Conservation (phyloP, 2,797 vertebrate species). For the Acomys russatus region DNA sequence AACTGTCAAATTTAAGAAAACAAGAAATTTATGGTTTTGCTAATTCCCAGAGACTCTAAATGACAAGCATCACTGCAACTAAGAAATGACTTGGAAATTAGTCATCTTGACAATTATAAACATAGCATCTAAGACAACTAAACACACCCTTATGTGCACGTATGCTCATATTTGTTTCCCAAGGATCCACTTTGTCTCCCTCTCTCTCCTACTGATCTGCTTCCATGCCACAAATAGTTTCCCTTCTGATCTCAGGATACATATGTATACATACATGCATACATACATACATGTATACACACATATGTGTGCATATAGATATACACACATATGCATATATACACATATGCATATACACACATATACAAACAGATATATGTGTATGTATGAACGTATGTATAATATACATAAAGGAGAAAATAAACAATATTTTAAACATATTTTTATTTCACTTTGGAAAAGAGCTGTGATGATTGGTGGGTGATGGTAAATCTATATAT, state of each 20-base stretch:
- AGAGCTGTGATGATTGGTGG: too few relatives aligned
- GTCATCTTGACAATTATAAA: background rate
- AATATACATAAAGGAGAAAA: background rate
- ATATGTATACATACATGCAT: rapidly evolving
- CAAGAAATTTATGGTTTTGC: background rate
- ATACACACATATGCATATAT: too few relatives aligned
- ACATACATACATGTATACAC: background rate
- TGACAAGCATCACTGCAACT: background rate
- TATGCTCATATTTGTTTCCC: background rate
- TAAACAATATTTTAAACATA: background rate
- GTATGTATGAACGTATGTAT: background rate
- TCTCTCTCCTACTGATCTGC: background rate
- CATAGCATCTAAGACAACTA: background rate
- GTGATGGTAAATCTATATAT: background rate
- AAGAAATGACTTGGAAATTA: background rate
- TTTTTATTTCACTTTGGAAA: conserved; percentile 17
- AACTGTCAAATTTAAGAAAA: background rate
- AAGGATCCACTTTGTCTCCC: background rate
- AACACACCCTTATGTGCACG: background rate
- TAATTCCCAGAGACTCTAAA: background rate
- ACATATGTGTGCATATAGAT: background rate
- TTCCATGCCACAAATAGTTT: background rate
- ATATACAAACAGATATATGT: background rate
- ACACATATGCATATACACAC: too few relatives aligned
- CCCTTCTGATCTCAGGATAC: background rate